Evolutionary conservation across 1,140 invertebrate species (phyloP), one percentile per base, ranked within the genome.

Genomic region (Antheraea pernyi): DNA sequence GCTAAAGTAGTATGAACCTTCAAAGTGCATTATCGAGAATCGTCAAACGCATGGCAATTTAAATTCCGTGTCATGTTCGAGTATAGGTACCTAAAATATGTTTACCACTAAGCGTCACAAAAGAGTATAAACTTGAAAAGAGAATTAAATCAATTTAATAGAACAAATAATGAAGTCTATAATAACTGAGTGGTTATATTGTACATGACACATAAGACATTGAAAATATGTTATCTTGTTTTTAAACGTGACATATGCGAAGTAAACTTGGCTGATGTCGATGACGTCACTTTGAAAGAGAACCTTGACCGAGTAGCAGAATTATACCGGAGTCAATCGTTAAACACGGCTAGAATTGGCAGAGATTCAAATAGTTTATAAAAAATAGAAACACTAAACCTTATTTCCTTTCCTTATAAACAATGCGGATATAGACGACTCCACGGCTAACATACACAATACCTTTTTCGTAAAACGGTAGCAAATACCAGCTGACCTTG

Each of bases 221-320:
- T 53, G 16, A 53, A 53, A 16, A 53, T 16, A 6, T n/a, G 46
- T 53, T 53, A 53, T 53, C 46, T 53, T 53, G 46, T 53, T 53
- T 53, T 53, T 16, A 53, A 53, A 53, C 46, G 46, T 53, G 46
- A 53, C 46, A 53, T 13, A 53, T 53, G 46, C 64, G 63, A 71
- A 62, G 59, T 62, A 59, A 71, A 71, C 65, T 67, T 62, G 19
- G 37, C n/a, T 18, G 62, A 37, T 48, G 62, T 46, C 10, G 30
- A 36, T 68, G 39, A 67, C 69, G 69, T 66, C 69, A 70, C 19
- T 68, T 53, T 62, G 30, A 61, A 70, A 53, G 19, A 39, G 22
- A 71, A 58, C 69, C 69, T 71, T 71, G 69, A 67, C 69, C 69
- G 48, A 61, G 65, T 71, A 67, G 62, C 46, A 53, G 46, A 53